Evolutionary conservation across 2,797 vertebrate genomes (phyloP).

Genomic region (Pseudochaenichthys georgianus): DNA sequence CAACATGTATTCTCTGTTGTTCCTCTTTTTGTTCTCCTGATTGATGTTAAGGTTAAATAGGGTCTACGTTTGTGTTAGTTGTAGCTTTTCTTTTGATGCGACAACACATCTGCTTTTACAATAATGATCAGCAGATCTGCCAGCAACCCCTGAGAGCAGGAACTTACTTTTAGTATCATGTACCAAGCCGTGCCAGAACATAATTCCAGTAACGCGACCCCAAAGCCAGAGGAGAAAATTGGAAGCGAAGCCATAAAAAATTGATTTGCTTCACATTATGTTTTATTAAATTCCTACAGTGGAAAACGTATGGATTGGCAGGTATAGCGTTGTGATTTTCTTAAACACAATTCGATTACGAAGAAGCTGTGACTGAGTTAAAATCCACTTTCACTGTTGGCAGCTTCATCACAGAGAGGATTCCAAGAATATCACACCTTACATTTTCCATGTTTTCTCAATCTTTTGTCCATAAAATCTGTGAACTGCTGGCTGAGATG

Average conservation of each 20-base stretch:
- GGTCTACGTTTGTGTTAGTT: not conserved
- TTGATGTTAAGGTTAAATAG: not conserved
- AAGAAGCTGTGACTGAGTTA: constrained; percentile 21
- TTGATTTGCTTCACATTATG: not conserved
- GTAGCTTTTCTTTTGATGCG: constrained; percentile 3
- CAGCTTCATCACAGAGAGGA: constrained; percentile 3
- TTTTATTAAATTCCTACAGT: not conserved
- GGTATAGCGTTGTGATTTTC: not conserved
- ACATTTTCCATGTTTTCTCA: constrained; percentile 20
- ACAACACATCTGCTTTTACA: not conserved
- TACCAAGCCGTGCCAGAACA: not conserved
- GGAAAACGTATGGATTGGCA: constrained; percentile 14
- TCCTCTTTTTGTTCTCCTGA: not conserved
- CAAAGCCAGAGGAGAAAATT: not conserved
- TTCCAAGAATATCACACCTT: constrained; percentile 34
- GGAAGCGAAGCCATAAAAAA: not conserved
- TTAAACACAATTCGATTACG: constrained; percentile 19
- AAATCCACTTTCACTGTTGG: constrained; percentile 32
- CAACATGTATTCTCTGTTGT: not conserved
- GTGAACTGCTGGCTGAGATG: not conserved
- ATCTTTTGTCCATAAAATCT: constrained; percentile 3
- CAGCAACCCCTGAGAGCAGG: not conserved
- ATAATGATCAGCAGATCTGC: not conserved
- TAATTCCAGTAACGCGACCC: not conserved
- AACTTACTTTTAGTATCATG: not conserved